Base-by-base conservation (phyloP, 2,797 vertebrate species). In the Staurois parvus region DNA sequence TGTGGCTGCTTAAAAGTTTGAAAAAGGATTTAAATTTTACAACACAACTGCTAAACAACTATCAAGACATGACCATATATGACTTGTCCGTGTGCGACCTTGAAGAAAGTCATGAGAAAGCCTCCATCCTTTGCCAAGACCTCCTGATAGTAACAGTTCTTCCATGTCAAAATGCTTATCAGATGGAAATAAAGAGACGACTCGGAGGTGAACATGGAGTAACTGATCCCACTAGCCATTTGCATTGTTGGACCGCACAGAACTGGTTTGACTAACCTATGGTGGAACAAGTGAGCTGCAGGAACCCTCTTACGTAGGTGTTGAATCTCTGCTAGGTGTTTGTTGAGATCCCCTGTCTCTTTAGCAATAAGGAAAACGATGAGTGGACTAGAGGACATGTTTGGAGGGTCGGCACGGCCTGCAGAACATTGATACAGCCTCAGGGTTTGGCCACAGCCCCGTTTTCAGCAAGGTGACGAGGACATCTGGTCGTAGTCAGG, bases 401-500 rank as follows among this genome's bases (percentile, higher is more conserved):
- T 48, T 45, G 37, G 30, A n/a, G 17, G 12, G 26, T 40, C 42
- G 8, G 28, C 29, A 11, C 32, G 62, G 76, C 64, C 66, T 28
- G 72, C 62, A 45, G 66, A 76, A 30, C 42, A 62, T 64, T 4
- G 13, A 62, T 59, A 30, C 21, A 67, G 21, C 13, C 42, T 68
- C 69, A 30, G n/a, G 32, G 1, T 10, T 13, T 12, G 48, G 11
- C 12, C n/a, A 8, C 26, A 2, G 70, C 30, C 11, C n/a, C 1
- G 1, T 12, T 26, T 74, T 97, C 95, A 97, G 91, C 97, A 98
- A 0, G 96, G 97, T 0, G 97, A 97, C 0, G 97, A 97, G 40
- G 96, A 97, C 96, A 98, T 96, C 85, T 96, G 96, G 91, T 97
- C 95, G 0, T 97, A 97, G 88, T 97, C 96, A 0, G 97, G 97